Conservation (phyloP, 2,113 vertebrate genomes). For the Rousettus leschenaultii region DNA sequence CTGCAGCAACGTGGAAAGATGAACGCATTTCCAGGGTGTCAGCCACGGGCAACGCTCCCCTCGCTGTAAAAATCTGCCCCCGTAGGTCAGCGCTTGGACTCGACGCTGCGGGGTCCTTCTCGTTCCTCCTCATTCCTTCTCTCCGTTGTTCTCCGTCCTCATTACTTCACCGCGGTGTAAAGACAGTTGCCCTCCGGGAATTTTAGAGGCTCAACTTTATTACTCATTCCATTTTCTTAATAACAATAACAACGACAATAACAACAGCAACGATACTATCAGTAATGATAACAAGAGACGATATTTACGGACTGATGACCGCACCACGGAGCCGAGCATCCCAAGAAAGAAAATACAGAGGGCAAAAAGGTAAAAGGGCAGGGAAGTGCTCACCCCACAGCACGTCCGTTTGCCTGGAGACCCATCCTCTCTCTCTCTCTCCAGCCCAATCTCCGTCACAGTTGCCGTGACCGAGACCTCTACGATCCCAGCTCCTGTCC, state of each 20-base stretch:
- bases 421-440: neutral
- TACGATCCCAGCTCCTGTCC: neutral
- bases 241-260: neutral
- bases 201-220: neutral
- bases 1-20: neutral
- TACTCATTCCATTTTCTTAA: neutral
- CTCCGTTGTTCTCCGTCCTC: neutral
- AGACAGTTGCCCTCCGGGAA: neutral
- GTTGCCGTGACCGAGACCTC: neutral
- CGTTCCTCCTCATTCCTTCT: neutral
- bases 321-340: neutral
- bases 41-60: too few relatives aligned
- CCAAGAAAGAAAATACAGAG: neutral
- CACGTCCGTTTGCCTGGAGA: neutral
- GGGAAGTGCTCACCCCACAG: neutral
- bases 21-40: neutral
- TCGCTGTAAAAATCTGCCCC: neutral
- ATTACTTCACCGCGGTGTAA: neutral
- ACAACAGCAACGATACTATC: neutral
- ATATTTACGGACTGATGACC: neutral
- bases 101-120: neutral
- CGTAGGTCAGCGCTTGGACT: neutral
- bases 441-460: neutral
- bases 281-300: neutral
- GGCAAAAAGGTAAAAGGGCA: neutral